Percentiles rank a stretch among this genome's conserved stretches.
Evolutionary conservation across 2,113 vertebrate species (phyloP).

Genomic region (Irena cyanogastra): DNA sequence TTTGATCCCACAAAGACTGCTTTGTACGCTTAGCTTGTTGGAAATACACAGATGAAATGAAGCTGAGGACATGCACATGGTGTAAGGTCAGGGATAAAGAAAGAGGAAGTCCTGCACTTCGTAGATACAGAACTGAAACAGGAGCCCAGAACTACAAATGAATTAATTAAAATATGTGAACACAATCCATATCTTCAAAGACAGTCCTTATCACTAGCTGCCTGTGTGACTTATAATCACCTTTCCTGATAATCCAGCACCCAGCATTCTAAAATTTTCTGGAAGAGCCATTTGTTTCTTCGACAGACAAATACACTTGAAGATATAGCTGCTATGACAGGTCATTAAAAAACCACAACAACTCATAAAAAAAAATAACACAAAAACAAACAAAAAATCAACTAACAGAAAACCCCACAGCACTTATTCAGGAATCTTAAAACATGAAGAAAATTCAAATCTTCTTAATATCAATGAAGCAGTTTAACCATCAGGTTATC

Average conservation of each 20-base stretch:
- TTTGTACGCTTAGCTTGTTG: neutral
- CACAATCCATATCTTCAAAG: neutral
- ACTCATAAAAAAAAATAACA: neutral
- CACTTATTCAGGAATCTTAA: neutral
- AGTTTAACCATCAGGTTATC: neutral
- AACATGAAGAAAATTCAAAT: neutral
- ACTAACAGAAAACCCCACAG: rapidly evolving
- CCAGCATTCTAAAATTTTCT: neutral
- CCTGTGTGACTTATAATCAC: neutral
- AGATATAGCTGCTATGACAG: neutral
- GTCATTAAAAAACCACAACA: neutral
- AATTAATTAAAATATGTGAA: neutral
- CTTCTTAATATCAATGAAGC: neutral
- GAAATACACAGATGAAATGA: neutral
- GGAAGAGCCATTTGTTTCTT: neutral
- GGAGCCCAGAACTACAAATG: neutral
- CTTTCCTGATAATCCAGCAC: neutral
- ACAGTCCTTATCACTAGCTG: neutral
- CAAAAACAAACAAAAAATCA: too few relatives aligned
- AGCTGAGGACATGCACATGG: neutral
- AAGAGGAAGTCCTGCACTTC: neutral
- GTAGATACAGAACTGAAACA: neutral
- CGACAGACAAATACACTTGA: neutral
- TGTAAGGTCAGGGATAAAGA: neutral
- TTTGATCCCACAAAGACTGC: neutral